Percentiles rank a stretch among this genome's conserved stretches.
Conservation (phyloP, 2,888 invertebrate species). For the Limnephilus auricula region DNA sequence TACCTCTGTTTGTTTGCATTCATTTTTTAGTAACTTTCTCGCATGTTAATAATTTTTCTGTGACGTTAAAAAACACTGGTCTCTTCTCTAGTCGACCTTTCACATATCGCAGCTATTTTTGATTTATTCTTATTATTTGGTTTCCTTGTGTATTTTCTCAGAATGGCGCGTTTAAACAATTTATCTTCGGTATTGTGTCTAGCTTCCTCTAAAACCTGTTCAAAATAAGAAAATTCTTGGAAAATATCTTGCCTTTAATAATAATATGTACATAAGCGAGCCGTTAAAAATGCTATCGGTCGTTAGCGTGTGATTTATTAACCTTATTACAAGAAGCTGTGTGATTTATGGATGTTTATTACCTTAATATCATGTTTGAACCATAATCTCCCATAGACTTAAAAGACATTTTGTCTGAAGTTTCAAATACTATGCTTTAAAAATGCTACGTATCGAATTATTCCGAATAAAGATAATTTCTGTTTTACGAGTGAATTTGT, state of each 20-base stretch:
- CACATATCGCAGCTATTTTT: neutral
- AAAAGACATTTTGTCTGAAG: neutral
- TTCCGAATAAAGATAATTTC: conserved; percentile 6
- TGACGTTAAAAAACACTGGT: neutral
- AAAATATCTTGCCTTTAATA: neutral
- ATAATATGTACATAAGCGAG: neutral
- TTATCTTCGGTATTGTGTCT: neutral
- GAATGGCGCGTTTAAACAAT: neutral
- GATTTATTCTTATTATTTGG: neutral
- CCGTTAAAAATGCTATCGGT: neutral
- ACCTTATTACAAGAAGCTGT: neutral
- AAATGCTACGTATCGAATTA: neutral
- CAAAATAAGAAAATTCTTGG: neutral
- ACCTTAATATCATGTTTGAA: neutral
- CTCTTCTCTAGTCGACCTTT: neutral
- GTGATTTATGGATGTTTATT: neutral
- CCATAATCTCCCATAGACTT: neutral
- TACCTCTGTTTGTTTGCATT: neutral
- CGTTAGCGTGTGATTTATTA: neutral
- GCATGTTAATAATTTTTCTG: neutral
- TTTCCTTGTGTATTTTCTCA: neutral
- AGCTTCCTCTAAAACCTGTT: neutral
- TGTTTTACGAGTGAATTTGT: neutral
- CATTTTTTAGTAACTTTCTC: neutral
- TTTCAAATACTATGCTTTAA: neutral